phyloP scores from a whole-genome alignment of 2,797 vertebrate genomes.

The Spondyliosoma cantharus region DNA sequence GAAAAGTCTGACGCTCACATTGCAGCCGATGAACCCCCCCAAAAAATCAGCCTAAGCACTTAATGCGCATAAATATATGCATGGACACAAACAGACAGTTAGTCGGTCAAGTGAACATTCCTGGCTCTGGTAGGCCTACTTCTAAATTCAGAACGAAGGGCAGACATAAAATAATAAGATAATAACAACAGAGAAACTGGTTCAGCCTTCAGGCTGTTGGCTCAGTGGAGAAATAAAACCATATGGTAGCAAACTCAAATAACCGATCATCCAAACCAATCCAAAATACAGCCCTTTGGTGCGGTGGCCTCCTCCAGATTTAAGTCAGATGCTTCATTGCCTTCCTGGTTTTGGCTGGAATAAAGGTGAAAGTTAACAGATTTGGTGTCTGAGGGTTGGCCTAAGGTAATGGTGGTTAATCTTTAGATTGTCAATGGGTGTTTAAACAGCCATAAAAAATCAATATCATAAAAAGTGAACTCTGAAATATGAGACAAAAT shows the following conservation, averaged over 20 bases:
- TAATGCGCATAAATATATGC: constrained; percentile 31
- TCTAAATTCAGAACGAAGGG: constrained; percentile 47
- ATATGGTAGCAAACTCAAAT: constrained; percentile 71
- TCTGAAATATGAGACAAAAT: constrained; percentile 1
- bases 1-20: constrained; percentile 24
- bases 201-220: constrained; percentile 57
- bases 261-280: constrained; percentile 65
- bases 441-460: constrained; percentile 15
- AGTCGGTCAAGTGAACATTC: constrained; percentile 30
- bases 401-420: constrained; percentile 18
- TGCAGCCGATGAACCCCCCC: constrained; percentile 3
- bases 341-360: constrained; percentile 46
- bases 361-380: constrained; percentile 47
- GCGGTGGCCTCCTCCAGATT: constrained; percentile 59
- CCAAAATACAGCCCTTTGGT: constrained; percentile 57
- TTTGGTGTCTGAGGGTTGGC: constrained; percentile 38
- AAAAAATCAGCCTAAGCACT: background rate
- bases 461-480: background rate
- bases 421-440: constrained; percentile 15
- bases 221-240: constrained; percentile 72
- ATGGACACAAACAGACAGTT: constrained; percentile 27
- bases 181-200: constrained; percentile 49
- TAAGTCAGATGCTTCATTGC: constrained; percentile 66
- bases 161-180: constrained; percentile 36
- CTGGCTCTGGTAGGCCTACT: constrained; percentile 15